Conservation (phyloP, 37 sponge, comb jelly and placozoan species). For the Beroe ovata region DNA sequence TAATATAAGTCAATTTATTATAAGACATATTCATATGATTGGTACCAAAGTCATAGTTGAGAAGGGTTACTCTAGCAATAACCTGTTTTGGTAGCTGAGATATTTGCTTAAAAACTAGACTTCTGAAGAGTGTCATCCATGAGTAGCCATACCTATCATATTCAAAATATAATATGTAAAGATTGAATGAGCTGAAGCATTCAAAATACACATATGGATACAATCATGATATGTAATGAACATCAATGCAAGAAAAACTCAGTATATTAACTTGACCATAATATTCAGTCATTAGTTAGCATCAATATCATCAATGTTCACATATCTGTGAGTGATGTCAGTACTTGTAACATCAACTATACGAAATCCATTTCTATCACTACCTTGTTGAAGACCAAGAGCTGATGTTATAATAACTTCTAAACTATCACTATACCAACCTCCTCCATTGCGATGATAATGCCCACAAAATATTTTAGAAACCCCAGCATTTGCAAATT, state of each 20-base stretch:
- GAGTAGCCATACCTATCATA: not conserved
- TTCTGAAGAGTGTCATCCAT: not conserved
- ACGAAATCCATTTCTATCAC: constrained; percentile 45
- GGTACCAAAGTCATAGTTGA: no score
- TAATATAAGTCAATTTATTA: no score
- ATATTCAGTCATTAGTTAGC: no score
- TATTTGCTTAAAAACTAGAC: not conserved
- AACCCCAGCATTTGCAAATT: constrained; percentile 15
- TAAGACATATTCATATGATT: no score
- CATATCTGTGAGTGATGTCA: constrained; percentile 40
- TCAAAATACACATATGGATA: no score
- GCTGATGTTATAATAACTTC: constrained; percentile 53
- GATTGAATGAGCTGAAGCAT: no score
- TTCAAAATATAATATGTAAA: not conserved
- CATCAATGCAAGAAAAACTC: no score
- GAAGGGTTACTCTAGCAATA: no score
- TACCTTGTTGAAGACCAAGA: constrained; percentile 31
- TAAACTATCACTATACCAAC: not conserved
- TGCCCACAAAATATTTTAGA: constrained; percentile 63
- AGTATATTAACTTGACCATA: no score
- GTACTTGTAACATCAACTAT: constrained; percentile 27
- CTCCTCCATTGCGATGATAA: constrained; percentile 53
- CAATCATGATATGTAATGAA: no score
- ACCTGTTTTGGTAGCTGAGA: not conserved
- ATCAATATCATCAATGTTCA: constrained; percentile 13